Base-by-base conservation (phyloP, 2,888 invertebrate species). In the Amiota mariae region DNA sequence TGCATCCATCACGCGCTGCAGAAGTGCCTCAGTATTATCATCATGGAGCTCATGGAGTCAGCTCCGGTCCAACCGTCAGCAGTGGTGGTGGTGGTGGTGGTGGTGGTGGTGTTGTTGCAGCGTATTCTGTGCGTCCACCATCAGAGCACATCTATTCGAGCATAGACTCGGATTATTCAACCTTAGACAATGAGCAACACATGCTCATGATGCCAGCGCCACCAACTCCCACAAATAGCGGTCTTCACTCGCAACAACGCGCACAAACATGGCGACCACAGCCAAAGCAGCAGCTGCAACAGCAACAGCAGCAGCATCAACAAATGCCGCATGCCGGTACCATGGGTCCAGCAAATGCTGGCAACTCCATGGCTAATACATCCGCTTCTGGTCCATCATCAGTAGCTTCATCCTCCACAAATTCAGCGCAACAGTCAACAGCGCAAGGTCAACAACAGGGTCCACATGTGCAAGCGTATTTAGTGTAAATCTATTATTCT, bases 61-160 rank as follows among this genome's bases (percentile, higher is more conserved):
- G 63, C 18, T 48, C 71, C 36, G 61, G 64, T 48, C 56, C 77
- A 15, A 18, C n/a, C 2, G 70, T 47, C 46, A 11, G 20, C 24
- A n/a, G 20, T 10, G 54, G 12, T 56, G 61, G 70, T 36, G 57
- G 76, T 36, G 48, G 1, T 6, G 71, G n/a, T n/a, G n/a, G n/a
- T n/a, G 46, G 20, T 10, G 54, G 12, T 56, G 61, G 70, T 36
- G 57, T 77, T 36, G 48, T 9, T 6, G 71, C 71, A 15, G 36
- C 15, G 24, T 61, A 64, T 49, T 71, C 64, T 10, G 82, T 88
- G 84, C 92, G 95, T 87, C 96, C 96, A 72, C 93, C 95, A 81
- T 95, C 95, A 84, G 96, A 96, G 90, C 96, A 96, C 89, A 96
- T 96, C 86, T 96, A 96, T 89, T 96, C 96, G 73, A 95, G 95